phyloP scores from a whole-genome alignment of 2,888 invertebrate genomes.

The Gisinianus flammeolus region DNA sequence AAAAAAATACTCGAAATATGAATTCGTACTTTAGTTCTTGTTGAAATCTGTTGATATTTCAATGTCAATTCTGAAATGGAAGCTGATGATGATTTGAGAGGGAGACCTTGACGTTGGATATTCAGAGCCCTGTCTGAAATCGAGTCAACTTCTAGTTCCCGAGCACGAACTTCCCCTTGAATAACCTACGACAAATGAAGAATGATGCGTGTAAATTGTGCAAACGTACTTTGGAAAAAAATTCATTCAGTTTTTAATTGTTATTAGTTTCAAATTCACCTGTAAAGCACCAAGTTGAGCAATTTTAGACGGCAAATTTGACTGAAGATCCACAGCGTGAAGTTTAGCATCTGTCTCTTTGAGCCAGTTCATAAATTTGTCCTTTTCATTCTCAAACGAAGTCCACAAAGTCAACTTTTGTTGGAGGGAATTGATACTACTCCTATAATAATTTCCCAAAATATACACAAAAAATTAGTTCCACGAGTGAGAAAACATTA shows the following conservation, averaged over 20 bases:
- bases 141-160: slow-evolving; percentile 89
- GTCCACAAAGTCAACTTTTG: slow-evolving; percentile 87
- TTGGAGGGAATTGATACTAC: slow-evolving; percentile 80
- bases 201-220: not conserved
- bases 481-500: not conserved
- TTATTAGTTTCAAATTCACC: slow-evolving; percentile 60
- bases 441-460: slow-evolving; percentile 61
- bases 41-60: slow-evolving; percentile 88
- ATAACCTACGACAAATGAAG: slow-evolving; percentile 66
- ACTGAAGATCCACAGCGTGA: slow-evolving; percentile 85
- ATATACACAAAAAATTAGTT: not conserved
- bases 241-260: not conserved
- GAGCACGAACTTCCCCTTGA: slow-evolving; percentile 87
- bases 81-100: slow-evolving; percentile 71
- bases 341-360: slow-evolving; percentile 84
- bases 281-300: slow-evolving; percentile 78
- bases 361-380: slow-evolving; percentile 85
- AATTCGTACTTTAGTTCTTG: slow-evolving; percentile 76
- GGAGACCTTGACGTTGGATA: slow-evolving; percentile 75
- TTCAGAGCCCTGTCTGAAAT: slow-evolving; percentile 90
- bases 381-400: slow-evolving; percentile 86
- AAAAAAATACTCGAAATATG: not conserved
- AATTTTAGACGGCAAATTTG: slow-evolving; percentile 81
- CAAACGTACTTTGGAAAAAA: not conserved
- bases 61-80: slow-evolving; percentile 89